Base-by-base conservation (phyloP, 2,113 vertebrate genomes). In the Reinhardtius hippoglossoides region DNA sequence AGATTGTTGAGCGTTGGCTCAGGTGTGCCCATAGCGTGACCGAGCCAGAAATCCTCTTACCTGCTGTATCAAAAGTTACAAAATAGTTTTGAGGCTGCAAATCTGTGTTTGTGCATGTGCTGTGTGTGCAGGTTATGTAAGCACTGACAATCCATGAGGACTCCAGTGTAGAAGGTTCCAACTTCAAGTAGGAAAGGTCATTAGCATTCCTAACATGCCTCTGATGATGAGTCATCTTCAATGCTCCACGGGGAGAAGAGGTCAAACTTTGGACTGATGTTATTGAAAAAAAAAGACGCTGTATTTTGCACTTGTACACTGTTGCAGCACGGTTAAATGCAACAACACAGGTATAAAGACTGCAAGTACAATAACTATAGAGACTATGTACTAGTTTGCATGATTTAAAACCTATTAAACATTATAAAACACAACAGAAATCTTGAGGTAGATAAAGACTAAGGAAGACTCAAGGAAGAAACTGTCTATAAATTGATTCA, bases 131-230 rank as follows among this genome's bases (percentile, higher is more conserved):
- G 40, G 40, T 42, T 13, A 13, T 42, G 40, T 13, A 42, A 42
- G 9, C 40, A 13, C 40, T 13, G 40, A 13, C 40, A 13, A 42
- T 42, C 40, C 40, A 42, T 42, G 40, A 37, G 9, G 35, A 37
- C 35, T 37, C 9, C 35, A 1, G 35, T 50, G 37, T 10, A 58
- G 21, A 71, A 2, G 56, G 52, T 31, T 78, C 59, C 59, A 72
- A 46, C 26, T 56, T 55, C 31, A 37, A 71, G 50, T 31, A 63
- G 44, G 18, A 77, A 80, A 60, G 66, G 50, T 67, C 35, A 15
- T 4, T 16, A 50, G 54, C 70, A 64, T 60, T 79, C 1, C 46
- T 48, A 46, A 35, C n/a, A 66, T 54, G 65, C 21, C 16, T 62
- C 48, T 55, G 57, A n/a, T 35, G 52, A 55, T 35, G 54, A 65